phyloP scores from a whole-genome alignment of 1,140 invertebrate genomes.

The Schmidtea mediterranea region DNA sequence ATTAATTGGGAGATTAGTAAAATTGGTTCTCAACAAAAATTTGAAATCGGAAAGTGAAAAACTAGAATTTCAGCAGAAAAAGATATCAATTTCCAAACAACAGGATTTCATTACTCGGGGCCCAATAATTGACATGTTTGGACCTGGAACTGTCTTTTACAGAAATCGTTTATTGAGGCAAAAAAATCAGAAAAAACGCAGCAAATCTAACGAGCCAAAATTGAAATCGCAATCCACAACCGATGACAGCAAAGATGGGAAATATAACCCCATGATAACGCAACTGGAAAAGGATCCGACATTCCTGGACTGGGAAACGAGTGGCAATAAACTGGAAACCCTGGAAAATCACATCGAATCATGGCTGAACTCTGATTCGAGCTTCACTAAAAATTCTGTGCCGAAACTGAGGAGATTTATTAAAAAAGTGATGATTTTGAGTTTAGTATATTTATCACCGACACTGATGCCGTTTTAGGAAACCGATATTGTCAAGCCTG shows the following conservation, averaged over 20 bases:
- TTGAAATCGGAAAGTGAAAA: neutral
- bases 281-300: neutral
- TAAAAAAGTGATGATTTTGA: too few relatives aligned
- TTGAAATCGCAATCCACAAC: neutral
- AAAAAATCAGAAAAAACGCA: neutral
- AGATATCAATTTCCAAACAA: neutral
- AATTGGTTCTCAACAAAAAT: neutral
- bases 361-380: slow-evolving; percentile 3
- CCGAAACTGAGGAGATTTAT: too few relatives aligned
- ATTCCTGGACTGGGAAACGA: slow-evolving; percentile 4
- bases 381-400: too few relatives aligned
- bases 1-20: slow-evolving; percentile 5
- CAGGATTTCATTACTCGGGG: slow-evolving; percentile 1
- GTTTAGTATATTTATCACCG: too few relatives aligned
- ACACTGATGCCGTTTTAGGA: too few relatives aligned
- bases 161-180: slow-evolving; percentile 6
- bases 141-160: slow-evolving; percentile 9
- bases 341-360: slow-evolving; percentile 4
- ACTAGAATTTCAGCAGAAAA: neutral
- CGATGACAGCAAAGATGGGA: neutral
- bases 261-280: neutral
- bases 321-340: neutral
- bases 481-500: too few relatives aligned
- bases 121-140: slow-evolving; percentile 9
- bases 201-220: neutral